Conservation (phyloP, 2,113 vertebrate species). For the Puma concolor region DNA sequence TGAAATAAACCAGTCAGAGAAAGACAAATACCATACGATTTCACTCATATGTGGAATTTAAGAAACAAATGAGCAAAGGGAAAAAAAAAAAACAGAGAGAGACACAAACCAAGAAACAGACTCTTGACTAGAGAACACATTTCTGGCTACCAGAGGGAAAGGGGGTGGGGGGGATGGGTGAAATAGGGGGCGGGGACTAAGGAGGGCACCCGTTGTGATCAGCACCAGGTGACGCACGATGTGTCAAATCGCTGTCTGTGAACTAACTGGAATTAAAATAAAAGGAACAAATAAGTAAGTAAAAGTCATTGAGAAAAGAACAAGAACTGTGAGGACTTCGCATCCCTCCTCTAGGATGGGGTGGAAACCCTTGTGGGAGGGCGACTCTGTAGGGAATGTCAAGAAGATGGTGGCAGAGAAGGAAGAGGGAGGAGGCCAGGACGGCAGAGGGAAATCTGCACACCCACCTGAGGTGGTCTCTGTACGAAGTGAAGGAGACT, state of each 20-base stretch:
- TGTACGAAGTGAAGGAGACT: background rate
- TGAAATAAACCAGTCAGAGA: background rate
- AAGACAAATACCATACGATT: background rate
- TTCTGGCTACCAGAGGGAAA: background rate
- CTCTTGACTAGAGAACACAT: background rate
- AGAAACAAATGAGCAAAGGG: background rate
- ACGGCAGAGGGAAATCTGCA: background rate
- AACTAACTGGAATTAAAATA: background rate
- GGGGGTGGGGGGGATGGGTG: background rate
- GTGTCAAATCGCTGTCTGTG: background rate
- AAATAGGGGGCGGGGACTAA: background rate
- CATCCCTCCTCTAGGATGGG: background rate
- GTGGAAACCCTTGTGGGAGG: rapidly evolving
- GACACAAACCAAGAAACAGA: background rate
- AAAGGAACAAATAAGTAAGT: background rate
- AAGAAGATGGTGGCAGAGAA: background rate
- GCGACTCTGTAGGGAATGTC: background rate
- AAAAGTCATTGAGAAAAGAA: background rate
- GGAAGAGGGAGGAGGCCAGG: background rate
- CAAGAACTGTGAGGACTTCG: background rate
- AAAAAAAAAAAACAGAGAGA: background rate
- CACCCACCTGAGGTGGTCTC: rapidly evolving
- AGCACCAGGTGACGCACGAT: background rate
- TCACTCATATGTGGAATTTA: background rate
- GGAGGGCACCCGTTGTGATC: background rate